These are phyloP conservation scores for Caradrina kadenii DNA, from an alignment of 2,888 invertebrate species.

Conservation along the genomic window DNA sequence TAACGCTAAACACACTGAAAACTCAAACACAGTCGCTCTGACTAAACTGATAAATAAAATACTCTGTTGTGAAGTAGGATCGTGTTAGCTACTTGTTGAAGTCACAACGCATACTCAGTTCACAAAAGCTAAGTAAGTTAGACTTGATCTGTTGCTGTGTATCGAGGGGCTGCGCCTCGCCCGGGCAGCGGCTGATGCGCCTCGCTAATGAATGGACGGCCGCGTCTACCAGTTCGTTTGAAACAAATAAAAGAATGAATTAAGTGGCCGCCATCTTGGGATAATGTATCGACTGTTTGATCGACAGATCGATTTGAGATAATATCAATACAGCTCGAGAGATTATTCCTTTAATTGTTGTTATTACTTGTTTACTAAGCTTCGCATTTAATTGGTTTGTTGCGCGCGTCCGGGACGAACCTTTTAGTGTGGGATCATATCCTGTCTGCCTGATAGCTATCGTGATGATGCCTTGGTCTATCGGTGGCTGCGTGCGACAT, in stretches of 20 bases:
- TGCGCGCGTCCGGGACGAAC: constrained; percentile 3
- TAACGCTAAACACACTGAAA: too few relatives aligned
- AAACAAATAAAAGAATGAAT: constrained; percentile 59
- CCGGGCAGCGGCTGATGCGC: constrained; percentile 44
- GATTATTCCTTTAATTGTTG: constrained; percentile 57
- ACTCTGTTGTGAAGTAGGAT: too few relatives aligned
- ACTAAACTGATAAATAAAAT: too few relatives aligned
- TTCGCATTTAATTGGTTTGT: constrained; percentile 39
- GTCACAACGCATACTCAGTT: too few relatives aligned
- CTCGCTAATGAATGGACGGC: constrained; percentile 57
- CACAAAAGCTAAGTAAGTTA: too few relatives aligned
- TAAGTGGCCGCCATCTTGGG: constrained; percentile 55
- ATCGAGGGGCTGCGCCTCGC: neutral
- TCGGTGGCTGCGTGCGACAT: constrained; percentile 21
- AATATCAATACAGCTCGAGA: constrained; percentile 31
- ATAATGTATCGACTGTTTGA: constrained; percentile 32
- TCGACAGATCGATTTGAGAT: constrained; percentile 55
- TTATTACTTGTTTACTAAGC: constrained; percentile 47
- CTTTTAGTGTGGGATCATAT: constrained; percentile 17
- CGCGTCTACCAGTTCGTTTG: constrained; percentile 51
- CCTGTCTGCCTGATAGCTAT: constrained; percentile 14
- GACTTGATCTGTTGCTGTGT: too few relatives aligned
- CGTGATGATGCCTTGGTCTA: neutral
- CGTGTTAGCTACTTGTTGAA: too few relatives aligned
- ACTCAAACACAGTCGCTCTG: too few relatives aligned